Base-by-base conservation (phyloP, 2,797 vertebrate genomes). In the Martes flavigula region DNA sequence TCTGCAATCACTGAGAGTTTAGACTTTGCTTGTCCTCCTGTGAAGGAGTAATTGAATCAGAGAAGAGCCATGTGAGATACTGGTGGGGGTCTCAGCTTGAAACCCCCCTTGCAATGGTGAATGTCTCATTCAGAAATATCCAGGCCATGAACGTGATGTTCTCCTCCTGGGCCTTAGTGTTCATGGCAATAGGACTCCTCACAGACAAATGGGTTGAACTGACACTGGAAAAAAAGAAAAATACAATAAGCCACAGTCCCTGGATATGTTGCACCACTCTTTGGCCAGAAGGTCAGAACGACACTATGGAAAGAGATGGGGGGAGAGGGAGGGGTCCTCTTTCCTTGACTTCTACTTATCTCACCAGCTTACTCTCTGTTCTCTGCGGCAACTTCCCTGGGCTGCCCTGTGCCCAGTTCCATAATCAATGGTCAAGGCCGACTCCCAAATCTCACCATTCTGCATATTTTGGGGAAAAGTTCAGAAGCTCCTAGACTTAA, bases 201-300 rank as follows among this genome's bases (percentile, higher is more conserved):
- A 8, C 64, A 8, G 77, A 96, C 4, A 38, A 97, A 38, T 98
- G 98, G 98, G 91, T 90, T 73, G 79, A 70, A 58, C 38, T 97
- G 40, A 60, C 70, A 2, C 38, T 82, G 12, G 90, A 86, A n/a
- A 7, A 32, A 21, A 38, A 66, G 62, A 32, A 18, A 2, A 23
- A 13, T 11, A 68, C 17, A 7, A 40, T 46, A 27, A 70, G 1
- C 56, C 98, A 97, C 91, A 97, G 38, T 58, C 97, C 97, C 0
- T 98, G 98, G 98, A 82, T 10, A 46, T 82, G 91, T 30, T 94
- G 83, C 23, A 70, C 32, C 73, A 2, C 88, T 4, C 1, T 88
- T 70, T 98, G 97, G 97, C 96, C 97, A 81, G 95, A 97, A 97
- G 98, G 97, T 98, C 68, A 97, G 97, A 86, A 90, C 13, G n/a